Evolutionary conservation across 2,888 invertebrate genomes (phyloP), one percentile per base, ranked within the genome.

Genomic region (Tipula lateralis): DNA sequence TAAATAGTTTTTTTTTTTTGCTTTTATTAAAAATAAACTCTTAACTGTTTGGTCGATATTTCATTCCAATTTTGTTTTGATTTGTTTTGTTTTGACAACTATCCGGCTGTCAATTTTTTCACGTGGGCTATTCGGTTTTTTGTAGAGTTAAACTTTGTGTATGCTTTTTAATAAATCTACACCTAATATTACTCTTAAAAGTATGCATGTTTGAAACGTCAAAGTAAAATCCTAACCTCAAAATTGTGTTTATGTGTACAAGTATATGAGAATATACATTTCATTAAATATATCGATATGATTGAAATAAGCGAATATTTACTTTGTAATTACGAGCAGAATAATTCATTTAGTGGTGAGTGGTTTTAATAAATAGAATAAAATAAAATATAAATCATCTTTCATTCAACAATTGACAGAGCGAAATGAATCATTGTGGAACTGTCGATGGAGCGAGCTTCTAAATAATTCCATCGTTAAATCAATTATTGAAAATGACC

Each of bases 301-400:
- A 34, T 36, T 34, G 66, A 82, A 50, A 34, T 85, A 29, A 84
- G 85, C 81, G 44, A 80, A 36, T 80, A 32, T 16, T 32, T 86
- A 29, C 29, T 86, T 39, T 86, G 86, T 19, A 85, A 85, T 32
- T 86, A 86, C 39, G 85, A 85, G 84, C 86, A 86, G 29, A 80
- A 86, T 83, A 30, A 66, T 1, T 44, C 84, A 12, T 29, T 85
- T 34, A 50, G 84, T 50, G 85, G 86, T 86, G 84, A 34, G 80
- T 83, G 29, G 44, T 9, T 39, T 13, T 44, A 83, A 66, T 36
- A 32, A 1, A 1, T 30, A 36, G 83, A n/a, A 39, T 82, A 29
- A 34, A 32, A 84, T 66, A 29, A 83, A 29, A 6, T 19, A 66
- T 44, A 66, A 66, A 66, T 19, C 0, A 19, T 24, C 0, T 66